Conservation (phyloP, 1,140 invertebrate genomes). For the Heliothis virescens region DNA sequence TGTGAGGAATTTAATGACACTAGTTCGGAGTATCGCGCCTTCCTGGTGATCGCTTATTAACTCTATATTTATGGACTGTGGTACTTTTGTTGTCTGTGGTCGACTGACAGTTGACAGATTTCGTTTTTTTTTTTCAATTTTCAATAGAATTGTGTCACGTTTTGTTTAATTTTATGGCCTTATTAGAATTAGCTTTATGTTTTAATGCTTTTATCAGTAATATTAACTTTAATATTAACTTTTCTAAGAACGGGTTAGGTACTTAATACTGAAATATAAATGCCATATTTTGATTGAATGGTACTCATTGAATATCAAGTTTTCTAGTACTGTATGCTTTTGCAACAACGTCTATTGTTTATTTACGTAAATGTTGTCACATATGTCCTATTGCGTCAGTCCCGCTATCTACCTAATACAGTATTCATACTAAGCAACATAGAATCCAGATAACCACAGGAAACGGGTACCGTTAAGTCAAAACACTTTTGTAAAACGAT, state of each 20-base stretch:
- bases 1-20: conserved; percentile 84
- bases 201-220: conserved; percentile 14
- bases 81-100: conserved; percentile 72
- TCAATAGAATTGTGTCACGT: conserved; percentile 45
- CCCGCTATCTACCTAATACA: conserved; percentile 13
- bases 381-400: neutral
- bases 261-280: neutral
- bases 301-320: neutral
- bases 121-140: conserved; percentile 46
- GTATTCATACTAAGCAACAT: conserved; percentile 18
- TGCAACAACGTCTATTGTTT: neutral
- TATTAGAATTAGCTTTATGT: conserved; percentile 39
- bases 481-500: conserved; percentile 50
- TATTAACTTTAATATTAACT: neutral
- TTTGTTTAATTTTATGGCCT: conserved; percentile 49
- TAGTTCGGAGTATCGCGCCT: conserved; percentile 79
- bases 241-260: neutral
- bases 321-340: neutral
- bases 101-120: conserved; percentile 51
- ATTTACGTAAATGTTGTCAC: neutral
- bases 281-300: no score
- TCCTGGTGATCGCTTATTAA: conserved; percentile 80
- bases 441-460: conserved; percentile 41
- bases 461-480: conserved; percentile 40
- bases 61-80: conserved; percentile 14